Base-by-base conservation (phyloP, 2,888 invertebrate genomes). In the Tortricodes alternella region DNA sequence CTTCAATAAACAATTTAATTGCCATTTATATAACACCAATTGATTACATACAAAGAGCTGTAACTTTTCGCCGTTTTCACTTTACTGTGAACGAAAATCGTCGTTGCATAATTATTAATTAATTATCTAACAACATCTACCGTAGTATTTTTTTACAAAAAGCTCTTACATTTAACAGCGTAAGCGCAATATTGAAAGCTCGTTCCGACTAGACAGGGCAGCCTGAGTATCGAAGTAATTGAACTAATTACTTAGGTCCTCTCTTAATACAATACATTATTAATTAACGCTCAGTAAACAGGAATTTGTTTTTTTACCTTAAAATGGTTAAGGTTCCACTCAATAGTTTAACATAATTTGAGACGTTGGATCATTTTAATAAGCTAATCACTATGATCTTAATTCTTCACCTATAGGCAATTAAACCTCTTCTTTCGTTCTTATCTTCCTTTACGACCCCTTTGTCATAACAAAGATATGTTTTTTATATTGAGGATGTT, bases 101-200 rank as follows among this genome's bases (percentile, higher is more conserved):
- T 68, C 73, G 68, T 75, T 74, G 68, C 69, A 72, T 29, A 29
- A n/a, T 29, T 4, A 29, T 74, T 65, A 68, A 60, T 66, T 67
- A 70, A 69, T 62, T 68, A 72, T 71, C 79, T 84, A n/a, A 85
- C 78, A 81, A 82, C 80, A 77, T 78, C 82, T 85, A 85, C 81
- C 55, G 27, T 59, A 59, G 39, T 55, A 58, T 53, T 34, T n/a
- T 29, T 71, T 75, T 83, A 86, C 81, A 84, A 81, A 76, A 86
- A 88, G 86, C 85, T 86, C 85, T 85, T 85, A 86, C 68, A 73
- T 73, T 73, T 83, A 83, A 80, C 76, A 80, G 75, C 62, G 71
- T 76, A 81, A 85, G 83, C 81, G 78, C 80, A 80, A 77, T 78
- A 76, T 80, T 66, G 70, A 87, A 88, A 89, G 89, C 87, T 89